Percentiles rank a stretch among this genome's conserved stretches.
phyloP scores from a whole-genome alignment of 2,113 vertebrate genomes.

The Clarias gariepinus region DNA sequence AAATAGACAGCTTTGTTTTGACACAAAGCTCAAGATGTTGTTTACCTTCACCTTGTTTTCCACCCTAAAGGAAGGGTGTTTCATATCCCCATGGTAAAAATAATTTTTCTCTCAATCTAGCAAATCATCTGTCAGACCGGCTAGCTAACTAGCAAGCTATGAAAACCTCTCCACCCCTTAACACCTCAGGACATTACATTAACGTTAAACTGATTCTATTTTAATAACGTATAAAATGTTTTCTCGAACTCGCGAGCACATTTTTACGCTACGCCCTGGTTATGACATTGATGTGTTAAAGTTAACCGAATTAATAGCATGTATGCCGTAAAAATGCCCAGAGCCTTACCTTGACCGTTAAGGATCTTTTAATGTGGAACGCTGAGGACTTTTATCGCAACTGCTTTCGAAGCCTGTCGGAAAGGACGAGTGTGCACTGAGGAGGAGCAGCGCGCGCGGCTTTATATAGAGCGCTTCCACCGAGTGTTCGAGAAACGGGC shows the following conservation, averaged over 20 bases:
- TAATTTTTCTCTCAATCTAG: neutral
- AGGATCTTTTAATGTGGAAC: neutral
- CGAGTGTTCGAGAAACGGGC: slow-evolving; percentile 65
- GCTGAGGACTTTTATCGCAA: neutral
- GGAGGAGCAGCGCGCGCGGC: neutral
- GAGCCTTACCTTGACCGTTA: neutral
- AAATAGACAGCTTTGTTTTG: neutral
- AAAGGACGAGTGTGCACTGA: neutral
- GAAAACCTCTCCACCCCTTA: neutral
- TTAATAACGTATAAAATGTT: neutral
- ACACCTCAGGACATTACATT: neutral
- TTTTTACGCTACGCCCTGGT: neutral
- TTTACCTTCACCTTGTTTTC: too few relatives aligned
- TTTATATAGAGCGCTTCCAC: slow-evolving; percentile 52
- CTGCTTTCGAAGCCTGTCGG: neutral
- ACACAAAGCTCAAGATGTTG: neutral
- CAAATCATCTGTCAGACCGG: neutral
- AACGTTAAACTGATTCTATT: neutral
- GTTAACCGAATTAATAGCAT: neutral
- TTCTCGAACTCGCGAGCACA: neutral
- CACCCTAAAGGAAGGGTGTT: neutral
- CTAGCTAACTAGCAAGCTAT: neutral
- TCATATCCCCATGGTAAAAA: neutral
- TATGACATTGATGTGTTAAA: neutral
- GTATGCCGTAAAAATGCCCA: neutral